Conservation (phyloP, 2,888 invertebrate genomes). For the Chloroclystis v-ata region DNA sequence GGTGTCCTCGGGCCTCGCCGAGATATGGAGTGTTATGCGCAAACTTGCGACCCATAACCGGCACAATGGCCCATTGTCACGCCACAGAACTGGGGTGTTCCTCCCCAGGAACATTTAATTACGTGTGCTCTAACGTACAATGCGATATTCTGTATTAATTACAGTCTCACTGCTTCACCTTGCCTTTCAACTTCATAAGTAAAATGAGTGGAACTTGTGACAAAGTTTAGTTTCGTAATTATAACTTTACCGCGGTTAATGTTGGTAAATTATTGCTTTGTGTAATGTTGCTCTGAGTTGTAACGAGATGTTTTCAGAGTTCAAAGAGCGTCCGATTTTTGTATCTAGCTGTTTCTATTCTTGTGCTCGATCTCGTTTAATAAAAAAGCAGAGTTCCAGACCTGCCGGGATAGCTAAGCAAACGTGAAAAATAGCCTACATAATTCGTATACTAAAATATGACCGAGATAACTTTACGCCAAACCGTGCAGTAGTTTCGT, state of each 20-base stretch:
- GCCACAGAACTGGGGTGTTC: conserved; percentile 14
- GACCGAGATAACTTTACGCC: neutral
- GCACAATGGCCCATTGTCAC: conserved; percentile 22
- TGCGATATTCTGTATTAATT: conserved; percentile 18
- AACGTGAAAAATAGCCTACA: neutral
- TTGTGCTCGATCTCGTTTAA: neutral
- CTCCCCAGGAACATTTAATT: conserved; percentile 17
- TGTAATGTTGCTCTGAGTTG: too few species aligned
- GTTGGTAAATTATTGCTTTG: conserved; percentile 1
- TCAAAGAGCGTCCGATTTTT: neutral
- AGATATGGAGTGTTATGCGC: conserved; percentile 17
- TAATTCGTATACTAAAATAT: neutral
- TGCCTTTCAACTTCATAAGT: conserved; percentile 6
- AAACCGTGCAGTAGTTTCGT: neutral
- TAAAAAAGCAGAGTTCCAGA: neutral
- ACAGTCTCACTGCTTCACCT: conserved; percentile 11
- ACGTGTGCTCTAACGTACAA: conserved; percentile 14
- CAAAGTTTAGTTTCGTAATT: conserved; percentile 7
- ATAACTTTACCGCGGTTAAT: conserved; percentile 6
- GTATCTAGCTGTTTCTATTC: neutral
- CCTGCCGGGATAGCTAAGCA: neutral
- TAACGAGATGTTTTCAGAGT: too few species aligned
- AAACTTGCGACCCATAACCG: conserved; percentile 12
- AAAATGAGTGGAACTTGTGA: conserved; percentile 1
- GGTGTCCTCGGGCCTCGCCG: neutral